These are phyloP conservation scores for Gerris lacustris DNA, from an alignment of 2,888 invertebrate species.

Conservation along the genomic window DNA sequence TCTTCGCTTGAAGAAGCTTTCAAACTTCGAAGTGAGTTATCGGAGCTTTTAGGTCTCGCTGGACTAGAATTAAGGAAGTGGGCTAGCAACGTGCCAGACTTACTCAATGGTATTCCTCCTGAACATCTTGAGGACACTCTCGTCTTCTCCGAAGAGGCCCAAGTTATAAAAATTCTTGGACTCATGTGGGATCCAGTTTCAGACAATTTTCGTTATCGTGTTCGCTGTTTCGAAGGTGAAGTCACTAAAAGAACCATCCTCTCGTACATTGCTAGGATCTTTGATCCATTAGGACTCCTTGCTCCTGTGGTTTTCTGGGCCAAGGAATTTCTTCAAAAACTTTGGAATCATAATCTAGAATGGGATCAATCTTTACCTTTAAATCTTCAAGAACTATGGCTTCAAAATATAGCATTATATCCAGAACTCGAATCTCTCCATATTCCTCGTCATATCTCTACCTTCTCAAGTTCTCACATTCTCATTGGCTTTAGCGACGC, in stretches of 20 bases:
- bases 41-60: too few relatives aligned
- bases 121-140: background rate
- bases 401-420: constrained; percentile 1
- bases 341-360: constrained; percentile 13
- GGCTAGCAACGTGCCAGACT: constrained; percentile 14
- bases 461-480: constrained; percentile 6
- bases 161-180: constrained; percentile 15
- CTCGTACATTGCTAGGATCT: constrained; percentile 14
- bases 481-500: constrained; percentile 29
- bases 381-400: constrained; percentile 6
- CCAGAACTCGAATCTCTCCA: constrained; percentile 8
- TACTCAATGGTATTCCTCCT: background rate
- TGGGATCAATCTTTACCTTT: constrained; percentile 17
- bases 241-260: constrained; percentile 14
- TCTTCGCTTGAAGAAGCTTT: too few relatives aligned
- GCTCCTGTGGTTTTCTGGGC: constrained; percentile 13
- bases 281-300: background rate
- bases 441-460: constrained; percentile 15
- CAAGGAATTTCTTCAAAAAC: constrained; percentile 16
- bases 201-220: constrained; percentile 15
- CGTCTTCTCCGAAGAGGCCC: constrained; percentile 16
- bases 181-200: constrained; percentile 16
- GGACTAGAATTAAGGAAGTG: constrained; percentile 13
- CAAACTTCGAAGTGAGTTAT: too few relatives aligned
- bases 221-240: background rate